These are phyloP conservation scores for Chamaetylas fuelleborni DNA, from an alignment of 2,113 vertebrate genomes.

Conservation along the genomic window DNA sequence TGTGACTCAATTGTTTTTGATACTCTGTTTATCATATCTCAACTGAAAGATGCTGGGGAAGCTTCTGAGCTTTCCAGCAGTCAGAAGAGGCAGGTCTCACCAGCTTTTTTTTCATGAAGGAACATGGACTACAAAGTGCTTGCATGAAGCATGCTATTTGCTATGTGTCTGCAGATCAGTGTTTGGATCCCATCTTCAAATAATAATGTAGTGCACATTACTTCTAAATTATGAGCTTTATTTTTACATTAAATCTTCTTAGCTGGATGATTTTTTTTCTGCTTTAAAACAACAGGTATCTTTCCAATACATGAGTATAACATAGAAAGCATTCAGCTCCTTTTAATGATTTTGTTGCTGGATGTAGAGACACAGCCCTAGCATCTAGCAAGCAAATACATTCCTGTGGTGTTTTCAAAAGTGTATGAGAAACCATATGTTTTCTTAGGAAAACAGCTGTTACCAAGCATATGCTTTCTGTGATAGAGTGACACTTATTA, in stretches of 20 bases:
- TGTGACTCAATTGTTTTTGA: not conserved
- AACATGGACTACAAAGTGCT: not conserved
- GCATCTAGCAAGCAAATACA: not conserved
- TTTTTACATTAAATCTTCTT: not conserved
- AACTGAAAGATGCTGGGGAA: not conserved
- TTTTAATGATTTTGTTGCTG: not conserved
- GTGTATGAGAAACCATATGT: constrained; percentile 17
- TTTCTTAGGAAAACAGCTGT: constrained; percentile 58
- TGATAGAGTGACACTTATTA: constrained; percentile 19
- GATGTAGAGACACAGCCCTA: not conserved
- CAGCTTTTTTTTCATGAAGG: not conserved
- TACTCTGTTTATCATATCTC: not conserved
- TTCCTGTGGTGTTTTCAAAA: constrained; percentile 25
- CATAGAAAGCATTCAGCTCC: not conserved
- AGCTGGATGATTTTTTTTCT: not conserved
- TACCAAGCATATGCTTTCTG: constrained; percentile 31
- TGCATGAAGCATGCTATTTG: not conserved
- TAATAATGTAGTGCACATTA: not conserved
- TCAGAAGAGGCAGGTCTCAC: not conserved
- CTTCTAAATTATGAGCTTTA: not conserved
- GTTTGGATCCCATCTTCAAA: not conserved
- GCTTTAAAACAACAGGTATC: not conserved
- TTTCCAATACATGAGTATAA: not conserved
- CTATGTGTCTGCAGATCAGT: not conserved
- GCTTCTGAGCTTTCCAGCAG: not conserved